Evolutionary conservation across 2,113 vertebrate genomes (phyloP).

Genomic region (Lycaon pictus): DNA sequence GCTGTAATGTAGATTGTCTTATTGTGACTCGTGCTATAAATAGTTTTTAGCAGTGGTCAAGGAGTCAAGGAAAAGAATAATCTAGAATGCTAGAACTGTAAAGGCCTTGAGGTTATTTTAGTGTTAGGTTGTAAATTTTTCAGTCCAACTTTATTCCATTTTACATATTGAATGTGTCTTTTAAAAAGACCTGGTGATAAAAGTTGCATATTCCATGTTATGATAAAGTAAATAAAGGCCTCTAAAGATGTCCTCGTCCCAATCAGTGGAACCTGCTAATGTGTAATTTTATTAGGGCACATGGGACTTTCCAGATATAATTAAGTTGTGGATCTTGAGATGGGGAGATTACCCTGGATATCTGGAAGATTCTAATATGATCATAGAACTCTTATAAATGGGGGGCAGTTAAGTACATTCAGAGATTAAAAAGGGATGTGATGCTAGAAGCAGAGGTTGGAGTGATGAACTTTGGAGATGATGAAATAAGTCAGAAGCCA

Average conservation of each 20-base stretch:
- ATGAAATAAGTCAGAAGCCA: background rate
- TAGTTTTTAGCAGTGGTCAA: background rate
- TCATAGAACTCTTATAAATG: background rate
- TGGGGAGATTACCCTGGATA: background rate
- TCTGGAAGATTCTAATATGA: background rate
- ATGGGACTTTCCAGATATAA: background rate
- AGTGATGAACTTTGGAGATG: background rate
- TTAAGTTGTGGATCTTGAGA: background rate
- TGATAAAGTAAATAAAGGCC: background rate
- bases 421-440: background rate
- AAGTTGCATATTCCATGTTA: background rate
- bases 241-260: background rate
- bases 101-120: slow-evolving; percentile 16
- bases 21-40: background rate
- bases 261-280: background rate
- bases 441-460: background rate
- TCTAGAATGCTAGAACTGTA: background rate
- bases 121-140: background rate
- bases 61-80: background rate
- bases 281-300: background rate
- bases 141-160: background rate
- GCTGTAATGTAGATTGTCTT: background rate
- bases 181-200: background rate
- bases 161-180: slow-evolving; percentile 18
- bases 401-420: background rate